phyloP scores from a whole-genome alignment of 2,888 invertebrate species.

The Anaspis maculata region DNA sequence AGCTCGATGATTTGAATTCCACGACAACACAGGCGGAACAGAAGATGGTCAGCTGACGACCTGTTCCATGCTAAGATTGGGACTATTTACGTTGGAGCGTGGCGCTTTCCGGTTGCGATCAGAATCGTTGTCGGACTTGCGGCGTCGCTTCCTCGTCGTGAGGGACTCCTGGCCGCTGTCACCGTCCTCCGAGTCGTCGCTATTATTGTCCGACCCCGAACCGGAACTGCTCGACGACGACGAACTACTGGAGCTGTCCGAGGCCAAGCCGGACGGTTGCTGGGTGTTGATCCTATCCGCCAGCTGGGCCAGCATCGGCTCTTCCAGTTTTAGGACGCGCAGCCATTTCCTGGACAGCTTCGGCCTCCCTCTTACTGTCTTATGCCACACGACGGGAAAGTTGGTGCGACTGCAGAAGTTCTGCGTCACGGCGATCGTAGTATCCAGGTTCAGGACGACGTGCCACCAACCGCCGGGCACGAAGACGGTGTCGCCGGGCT shows the following conservation, averaged over 20 bases:
- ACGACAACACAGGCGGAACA: conserved; percentile 17
- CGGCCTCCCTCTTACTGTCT: conserved; percentile 89
- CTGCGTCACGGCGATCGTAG: conserved; percentile 95
- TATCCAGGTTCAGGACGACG: conserved; percentile 93
- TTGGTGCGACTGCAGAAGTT: conserved; percentile 95
- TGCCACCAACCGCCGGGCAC: conserved; percentile 99
- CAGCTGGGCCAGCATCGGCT: conserved; percentile 67
- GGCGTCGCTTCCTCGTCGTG: conserved; percentile 74
- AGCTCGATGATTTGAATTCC: conserved; percentile 23
- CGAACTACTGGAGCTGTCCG: conserved; percentile 90
- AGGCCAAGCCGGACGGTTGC: conserved; percentile 83
- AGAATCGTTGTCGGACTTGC: conserved; percentile 45
- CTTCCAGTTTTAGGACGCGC: conserved; percentile 50
- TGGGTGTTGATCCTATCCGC: conserved; percentile 80
- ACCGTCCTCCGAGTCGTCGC: conserved; percentile 44
- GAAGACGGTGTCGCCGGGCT: conserved; percentile 95
- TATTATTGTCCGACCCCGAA: conserved; percentile 40
- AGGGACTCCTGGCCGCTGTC: conserved; percentile 87
- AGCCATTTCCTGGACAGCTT: conserved; percentile 94
- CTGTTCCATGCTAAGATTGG: not conserved
- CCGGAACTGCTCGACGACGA: conserved; percentile 76
- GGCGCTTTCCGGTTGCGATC: conserved; percentile 30
- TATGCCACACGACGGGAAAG: conserved; percentile 97
- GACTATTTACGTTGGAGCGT: conserved; percentile 26
- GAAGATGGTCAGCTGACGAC: not conserved